Conservation (phyloP, 2,113 vertebrate species). For the Bubalus kerabau region DNA sequence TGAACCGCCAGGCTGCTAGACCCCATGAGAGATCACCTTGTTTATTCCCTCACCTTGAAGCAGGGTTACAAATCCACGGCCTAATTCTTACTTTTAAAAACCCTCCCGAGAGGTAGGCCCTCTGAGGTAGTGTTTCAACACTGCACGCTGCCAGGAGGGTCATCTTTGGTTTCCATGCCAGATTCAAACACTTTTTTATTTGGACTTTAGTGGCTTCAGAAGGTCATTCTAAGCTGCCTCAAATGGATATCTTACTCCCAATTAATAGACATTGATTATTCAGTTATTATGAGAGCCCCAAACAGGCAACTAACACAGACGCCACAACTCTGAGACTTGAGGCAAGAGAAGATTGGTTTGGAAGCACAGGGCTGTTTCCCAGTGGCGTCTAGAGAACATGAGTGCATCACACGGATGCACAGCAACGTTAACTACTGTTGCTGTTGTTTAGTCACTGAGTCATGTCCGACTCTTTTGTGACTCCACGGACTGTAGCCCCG, state of each 20-base stretch:
- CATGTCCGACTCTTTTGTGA: not conserved
- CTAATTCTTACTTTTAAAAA: conserved; percentile 49
- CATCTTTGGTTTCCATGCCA: not conserved
- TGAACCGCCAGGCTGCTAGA: conserved; percentile 40
- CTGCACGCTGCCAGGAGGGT: not conserved
- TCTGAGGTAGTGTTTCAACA: conserved; percentile 9
- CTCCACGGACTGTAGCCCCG: not conserved
- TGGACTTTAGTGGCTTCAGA: not conserved
- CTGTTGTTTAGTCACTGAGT: not conserved
- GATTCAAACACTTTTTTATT: not conserved
- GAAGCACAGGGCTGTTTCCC: not conserved
- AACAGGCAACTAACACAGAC: not conserved
- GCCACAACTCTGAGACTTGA: not conserved
- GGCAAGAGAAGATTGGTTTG: not conserved
- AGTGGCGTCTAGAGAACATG: not conserved
- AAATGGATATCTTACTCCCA: not conserved
- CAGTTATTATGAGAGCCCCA: not conserved
- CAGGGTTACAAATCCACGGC: not conserved
- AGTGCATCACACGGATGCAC: not conserved
- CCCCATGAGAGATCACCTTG: conserved; percentile 38
- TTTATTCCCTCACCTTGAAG: conserved; percentile 30
- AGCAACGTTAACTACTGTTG: not conserved
- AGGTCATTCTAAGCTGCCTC: not conserved
- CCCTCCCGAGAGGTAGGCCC: not conserved
- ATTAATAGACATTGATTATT: not conserved